phyloP scores from a whole-genome alignment of 1,140 invertebrate genomes.

The Hypsibius dujardini region DNA sequence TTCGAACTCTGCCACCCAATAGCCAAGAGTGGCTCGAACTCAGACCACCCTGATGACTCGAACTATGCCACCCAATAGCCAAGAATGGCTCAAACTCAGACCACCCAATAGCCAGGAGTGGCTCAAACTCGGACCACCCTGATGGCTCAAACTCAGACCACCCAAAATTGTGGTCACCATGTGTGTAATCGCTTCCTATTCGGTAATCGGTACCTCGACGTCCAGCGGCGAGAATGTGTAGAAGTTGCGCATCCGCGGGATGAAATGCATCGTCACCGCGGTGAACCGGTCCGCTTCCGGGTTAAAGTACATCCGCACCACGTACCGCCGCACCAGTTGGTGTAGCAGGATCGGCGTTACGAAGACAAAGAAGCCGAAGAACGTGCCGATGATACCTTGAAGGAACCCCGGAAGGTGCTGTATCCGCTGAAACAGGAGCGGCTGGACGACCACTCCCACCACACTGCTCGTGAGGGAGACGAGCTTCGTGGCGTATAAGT shows the following conservation, averaged over 20 bases:
- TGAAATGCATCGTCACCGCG: constrained; percentile 25
- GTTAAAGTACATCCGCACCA: constrained; percentile 54
- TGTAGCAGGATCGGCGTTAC: constrained; percentile 63
- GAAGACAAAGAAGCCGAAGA: constrained; percentile 59
- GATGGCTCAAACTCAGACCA: too few relatives aligned
- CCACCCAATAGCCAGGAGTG: too few relatives aligned
- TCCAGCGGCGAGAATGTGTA: constrained; percentile 38
- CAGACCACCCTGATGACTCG: too few relatives aligned
- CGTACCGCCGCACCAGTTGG: constrained; percentile 63
- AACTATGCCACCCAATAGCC: too few relatives aligned
- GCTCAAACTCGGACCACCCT: too few relatives aligned
- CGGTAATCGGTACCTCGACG: constrained; percentile 36
- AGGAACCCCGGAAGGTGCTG: constrained; percentile 34
- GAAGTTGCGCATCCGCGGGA: constrained; percentile 23
- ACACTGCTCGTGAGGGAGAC: constrained; percentile 59
- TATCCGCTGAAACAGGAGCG: constrained; percentile 45
- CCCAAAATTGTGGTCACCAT: too few relatives aligned
- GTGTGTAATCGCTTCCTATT: too few relatives aligned
- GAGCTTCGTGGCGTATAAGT: constrained; percentile 53
- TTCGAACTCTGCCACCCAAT: too few relatives aligned
- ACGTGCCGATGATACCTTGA: constrained; percentile 42
- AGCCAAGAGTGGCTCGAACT: too few relatives aligned
- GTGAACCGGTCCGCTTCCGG: constrained; percentile 28
- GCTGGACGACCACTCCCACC: constrained; percentile 49
- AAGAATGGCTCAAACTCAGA: too few relatives aligned